A percentile compares a stretch with the other conserved stretches of the same genome.
These are phyloP conservation scores for Pavo muticus DNA, from an alignment of 2,113 vertebrate genomes.

Conservation along the genomic window DNA sequence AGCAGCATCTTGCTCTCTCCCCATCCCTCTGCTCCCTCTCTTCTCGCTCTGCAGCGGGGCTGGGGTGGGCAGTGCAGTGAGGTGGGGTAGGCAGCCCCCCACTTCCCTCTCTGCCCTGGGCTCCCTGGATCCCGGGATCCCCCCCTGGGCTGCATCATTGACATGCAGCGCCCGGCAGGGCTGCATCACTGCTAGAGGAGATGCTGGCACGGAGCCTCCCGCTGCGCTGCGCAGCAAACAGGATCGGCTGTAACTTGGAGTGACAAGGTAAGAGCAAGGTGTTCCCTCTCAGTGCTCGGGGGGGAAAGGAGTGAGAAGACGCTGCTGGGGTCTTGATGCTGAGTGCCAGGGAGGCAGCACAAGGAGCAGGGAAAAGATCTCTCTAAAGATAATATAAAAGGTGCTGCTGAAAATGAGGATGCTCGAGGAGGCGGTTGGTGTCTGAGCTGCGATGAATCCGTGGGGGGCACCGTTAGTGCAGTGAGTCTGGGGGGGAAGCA, in stretches of 20 bases:
- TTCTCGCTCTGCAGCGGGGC: background rate
- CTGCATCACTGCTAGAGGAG: constrained; percentile 64
- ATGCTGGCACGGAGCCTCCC: constrained; percentile 49
- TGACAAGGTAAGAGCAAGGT: constrained; percentile 21
- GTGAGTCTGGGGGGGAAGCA: background rate
- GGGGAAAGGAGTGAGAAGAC: background rate
- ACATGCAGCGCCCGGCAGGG: constrained; percentile 23
- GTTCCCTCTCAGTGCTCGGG: background rate
- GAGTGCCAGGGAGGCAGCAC: background rate
- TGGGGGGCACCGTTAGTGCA: background rate
- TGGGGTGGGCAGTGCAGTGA: constrained; percentile 17
- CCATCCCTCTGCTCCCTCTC: background rate
- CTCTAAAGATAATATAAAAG: background rate
- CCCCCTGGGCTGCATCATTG: constrained; percentile 43
- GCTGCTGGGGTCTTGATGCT: fast-evolving
- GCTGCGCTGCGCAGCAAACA: background rate
- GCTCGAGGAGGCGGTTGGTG: background rate
- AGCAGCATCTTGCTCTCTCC: background rate
- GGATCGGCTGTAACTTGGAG: background rate
- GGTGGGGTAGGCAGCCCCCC: constrained; percentile 8
- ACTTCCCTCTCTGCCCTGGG: constrained; percentile 9
- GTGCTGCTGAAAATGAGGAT: background rate
- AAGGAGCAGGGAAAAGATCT: background rate
- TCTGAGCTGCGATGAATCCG: background rate
- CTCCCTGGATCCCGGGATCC: constrained; percentile 14